Base-by-base conservation (phyloP, 2,113 vertebrate species). In the Sitta europaea region DNA sequence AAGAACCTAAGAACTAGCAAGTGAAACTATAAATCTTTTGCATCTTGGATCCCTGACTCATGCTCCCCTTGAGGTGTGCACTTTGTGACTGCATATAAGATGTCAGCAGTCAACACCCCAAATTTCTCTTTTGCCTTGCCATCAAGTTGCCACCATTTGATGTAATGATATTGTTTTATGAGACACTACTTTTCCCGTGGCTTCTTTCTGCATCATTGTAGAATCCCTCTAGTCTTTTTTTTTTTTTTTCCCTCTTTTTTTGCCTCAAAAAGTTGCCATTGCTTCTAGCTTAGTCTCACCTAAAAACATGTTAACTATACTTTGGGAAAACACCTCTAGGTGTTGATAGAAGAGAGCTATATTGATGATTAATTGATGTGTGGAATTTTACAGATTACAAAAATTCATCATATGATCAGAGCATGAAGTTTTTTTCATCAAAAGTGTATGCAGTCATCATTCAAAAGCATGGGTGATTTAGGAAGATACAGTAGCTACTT, bases 311-410 rank as follows among this genome's bases (percentile, higher is more conserved):
- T 10, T 21, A 62, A 38, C 27, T 22, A 35, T 73, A 71, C 29
- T 82, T 94, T 72, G 28, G 9, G 14, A 89, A 92, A 87, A 67
- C 10, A 58, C 19, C 51, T 8, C 10, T 42, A 31, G 21, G 62
- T 87, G 23, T 79, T 92, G 51, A 67, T 68, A 79, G 2, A 6
- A 89, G 94, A 77, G 53, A 14, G 14, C 29, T 92, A 94, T 95
- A 93, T 75, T 87, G 50, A 31, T 94, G 82, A 95, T 96, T 87
- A 94, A 95, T 96, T 68, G 57, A 47, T 85, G 57, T 74, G 81
- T 47, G 92, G 73, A 73, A 48, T 66, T 87, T n/a, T 63, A 81
- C 27, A 95, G 48, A 93, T 91, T 93, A 82, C 58, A 84, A 95
- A 96, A 95, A 95, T 91, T 93, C 25, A 95, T 92, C 62, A 87